phyloP scores from a whole-genome alignment of 2,797 vertebrate species.

The Arremon brunneinucha region DNA sequence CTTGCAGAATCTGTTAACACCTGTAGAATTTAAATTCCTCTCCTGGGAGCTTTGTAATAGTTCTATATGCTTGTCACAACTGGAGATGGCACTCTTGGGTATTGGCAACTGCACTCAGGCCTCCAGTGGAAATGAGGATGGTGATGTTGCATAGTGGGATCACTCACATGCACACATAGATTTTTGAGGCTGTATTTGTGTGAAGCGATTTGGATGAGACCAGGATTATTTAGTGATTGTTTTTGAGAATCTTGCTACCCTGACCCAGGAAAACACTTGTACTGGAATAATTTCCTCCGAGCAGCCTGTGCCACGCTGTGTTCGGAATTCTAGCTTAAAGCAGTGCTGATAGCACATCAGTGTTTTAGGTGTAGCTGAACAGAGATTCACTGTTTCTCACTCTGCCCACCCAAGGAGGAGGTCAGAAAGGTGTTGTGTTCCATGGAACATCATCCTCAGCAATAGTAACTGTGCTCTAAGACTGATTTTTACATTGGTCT shows the following conservation, averaged over 20 bases:
- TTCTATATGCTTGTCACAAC: not conserved
- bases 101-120: not conserved
- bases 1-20: not conserved
- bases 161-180: accelerated
- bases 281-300: not conserved
- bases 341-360: not conserved
- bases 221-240: not conserved
- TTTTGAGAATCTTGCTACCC: not conserved
- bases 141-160: not conserved
- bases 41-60: not conserved
- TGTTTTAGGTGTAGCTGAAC: not conserved
- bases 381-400: not conserved
- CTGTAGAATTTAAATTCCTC: not conserved
- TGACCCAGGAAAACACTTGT: not conserved
- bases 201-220: not conserved
- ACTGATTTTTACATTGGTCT: not conserved
- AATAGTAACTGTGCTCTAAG: not conserved
- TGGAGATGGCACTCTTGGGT: not conserved
- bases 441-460: not conserved
- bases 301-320: not conserved
- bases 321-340: not conserved
- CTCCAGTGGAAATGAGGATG: not conserved
- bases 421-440: not conserved
- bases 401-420: not conserved
- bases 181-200: not conserved